A percentile compares a stretch with the other conserved stretches of the same genome.
phyloP scores from a whole-genome alignment of 2,113 vertebrate species.

The Pelodiscus sinensis region DNA sequence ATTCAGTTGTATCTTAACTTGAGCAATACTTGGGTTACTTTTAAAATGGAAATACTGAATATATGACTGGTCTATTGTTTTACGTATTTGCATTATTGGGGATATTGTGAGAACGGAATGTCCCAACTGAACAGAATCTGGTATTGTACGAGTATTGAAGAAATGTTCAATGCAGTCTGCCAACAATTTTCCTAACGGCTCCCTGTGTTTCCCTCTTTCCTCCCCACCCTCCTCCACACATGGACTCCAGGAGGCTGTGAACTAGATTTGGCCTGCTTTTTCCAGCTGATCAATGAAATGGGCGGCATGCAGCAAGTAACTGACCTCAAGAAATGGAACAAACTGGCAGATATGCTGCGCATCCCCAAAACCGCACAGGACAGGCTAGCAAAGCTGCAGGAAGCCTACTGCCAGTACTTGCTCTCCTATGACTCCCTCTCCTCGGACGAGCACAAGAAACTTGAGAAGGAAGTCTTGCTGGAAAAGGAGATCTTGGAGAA shows the following conservation, averaged over 20 bases:
- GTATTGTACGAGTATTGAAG: neutral
- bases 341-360: constrained; percentile 95
- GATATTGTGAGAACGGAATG: neutral
- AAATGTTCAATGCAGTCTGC: rapidly evolving
- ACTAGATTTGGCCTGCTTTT: constrained; percentile 98
- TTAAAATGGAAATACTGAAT: neutral
- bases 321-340: constrained; percentile 99
- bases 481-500: constrained; percentile 95
- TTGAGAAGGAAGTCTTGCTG: constrained; percentile 92
- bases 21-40: neutral
- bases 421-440: constrained; percentile 96
- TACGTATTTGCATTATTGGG: neutral
- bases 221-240: neutral
- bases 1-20: rapidly evolving
- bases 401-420: constrained; percentile 99
- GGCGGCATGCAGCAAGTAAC: constrained; percentile 99
- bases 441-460: constrained; percentile 89
- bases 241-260: constrained; percentile 89
- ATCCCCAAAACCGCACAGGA: constrained; percentile 98
- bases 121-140: neutral
- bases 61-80: neutral
- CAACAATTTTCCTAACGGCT: neutral
- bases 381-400: constrained; percentile 98
- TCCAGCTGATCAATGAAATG: constrained; percentile 98
- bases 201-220: constrained; percentile 47